Base-by-base conservation (phyloP, 2,113 vertebrate genomes). In the Nannobrachium achirus region DNA sequence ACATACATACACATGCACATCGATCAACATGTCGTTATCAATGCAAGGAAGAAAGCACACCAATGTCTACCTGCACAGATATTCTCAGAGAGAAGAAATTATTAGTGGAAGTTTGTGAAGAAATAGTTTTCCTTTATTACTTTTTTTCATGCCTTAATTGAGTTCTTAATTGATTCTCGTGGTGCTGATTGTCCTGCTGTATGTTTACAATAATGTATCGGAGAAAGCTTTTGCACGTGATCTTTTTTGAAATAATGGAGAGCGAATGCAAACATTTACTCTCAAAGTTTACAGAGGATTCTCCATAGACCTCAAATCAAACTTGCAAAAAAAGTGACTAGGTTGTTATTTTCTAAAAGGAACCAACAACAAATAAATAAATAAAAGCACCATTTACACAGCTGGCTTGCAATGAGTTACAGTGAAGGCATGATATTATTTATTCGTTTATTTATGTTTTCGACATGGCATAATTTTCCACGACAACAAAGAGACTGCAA, bases 181-280 rank as follows among this genome's bases (percentile, higher is more conserved):
- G 88, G 87, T 91, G 88, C 89, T 89, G 86, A 88, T 81, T 82
- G 86, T 89, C 63, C 69, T 66, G 69, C 76, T 86, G 79, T 86
- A 78, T 86, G 88, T 90, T 89, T 90, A 89, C 90, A 89, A 85
- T 41, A 69, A 79, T 71, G 49, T 68, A 63, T 79, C 58, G 66
- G 60, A 75, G 57, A 75, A 70, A 66, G 51, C 40, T 7, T 76
- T 81, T 74, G 72, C 80, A 88, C 18, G 70, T n/a, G 15, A 46
- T 63, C 44, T 39, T 51, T 39, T 51, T 61, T 48, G 69, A 78
- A 68, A 60, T 42, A 76, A 56, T n/a, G 10, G 56, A 46, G 14
- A 52, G 58, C 75, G 60, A 84, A 66, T 78, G 63, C 74, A 81
- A 86, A 51, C 58, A 66, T 82, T 80, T 66, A 85, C 56, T 85